Evolutionary conservation across 2,888 invertebrate species (phyloP), one percentile per base, ranked within the genome.

Genomic region (Sarcophaga subvicina): DNA sequence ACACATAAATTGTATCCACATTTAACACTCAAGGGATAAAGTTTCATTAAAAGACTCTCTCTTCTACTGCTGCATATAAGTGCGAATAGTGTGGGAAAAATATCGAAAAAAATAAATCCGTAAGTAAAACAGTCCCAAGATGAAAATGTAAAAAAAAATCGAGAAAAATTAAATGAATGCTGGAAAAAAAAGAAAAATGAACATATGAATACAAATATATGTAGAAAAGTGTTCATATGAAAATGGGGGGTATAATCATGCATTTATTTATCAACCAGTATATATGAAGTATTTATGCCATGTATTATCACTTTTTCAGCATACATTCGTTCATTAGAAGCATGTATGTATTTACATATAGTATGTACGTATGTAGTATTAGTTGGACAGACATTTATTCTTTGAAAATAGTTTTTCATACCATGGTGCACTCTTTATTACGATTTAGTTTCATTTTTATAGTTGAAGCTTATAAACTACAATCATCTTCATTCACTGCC

Each of bases 21-120:
- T 75, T 78, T 75, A 86, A 75, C 75, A 83, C 86, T 80, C 83
- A 60, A 66, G 86, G 86, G 86, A 80, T 83, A 80, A 78, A 73
- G 80, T 83, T 83, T 86, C 83, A 86, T 86, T 86, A 83, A 86
- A 80, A 80, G 70, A 70, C 62, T 70, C 11, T 47, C 45, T 59
- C 59, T 22, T n/a, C 1, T 12, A 14, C 11, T 20, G 22, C 22
- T 27, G 14, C 6, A 4, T 27, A 49, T 54, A 12, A 60, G 62
- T 4, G 10, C 14, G 67, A 4, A 64, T 4, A n/a, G 69, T 63
- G 45, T 60, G 12, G 20, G 22, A 60, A 59, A 37, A 69, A n/a
- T 63, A 37, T 37, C 37, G 10, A 37, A 37, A 37, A 37, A 37
- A 37, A 6, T 10, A 37, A 37, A 37, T 37, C 37, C 37, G 37